Percentiles rank a stretch among this genome's conserved stretches.
Conservation (phyloP, 2,797 vertebrate species). For the Falco berigora region DNA sequence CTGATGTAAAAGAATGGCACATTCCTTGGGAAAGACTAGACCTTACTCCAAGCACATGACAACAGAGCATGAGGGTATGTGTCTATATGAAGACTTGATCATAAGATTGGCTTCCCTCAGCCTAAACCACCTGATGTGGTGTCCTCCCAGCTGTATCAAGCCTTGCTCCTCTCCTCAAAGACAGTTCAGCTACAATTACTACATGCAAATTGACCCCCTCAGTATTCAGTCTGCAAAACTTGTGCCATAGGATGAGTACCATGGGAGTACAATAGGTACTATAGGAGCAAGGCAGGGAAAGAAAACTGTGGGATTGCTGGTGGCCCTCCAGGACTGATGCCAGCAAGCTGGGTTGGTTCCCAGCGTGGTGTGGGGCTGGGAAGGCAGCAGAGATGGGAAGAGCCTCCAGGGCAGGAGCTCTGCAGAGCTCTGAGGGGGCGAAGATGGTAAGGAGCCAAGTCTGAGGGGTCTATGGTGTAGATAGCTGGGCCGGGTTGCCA, state of each 20-base stretch:
- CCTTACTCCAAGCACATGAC: neutral
- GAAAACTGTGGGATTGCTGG: neutral
- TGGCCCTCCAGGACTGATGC: neutral
- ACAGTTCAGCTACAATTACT: neutral
- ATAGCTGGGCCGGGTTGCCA: neutral
- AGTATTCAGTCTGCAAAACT: neutral
- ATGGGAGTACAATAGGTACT: neutral
- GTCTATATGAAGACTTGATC: neutral
- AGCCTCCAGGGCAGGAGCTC: neutral
- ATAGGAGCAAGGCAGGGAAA: neutral
- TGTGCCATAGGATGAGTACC: neutral
- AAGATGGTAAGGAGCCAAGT: neutral
- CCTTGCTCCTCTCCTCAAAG: neutral
- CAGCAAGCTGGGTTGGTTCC: neutral
- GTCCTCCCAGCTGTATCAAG: neutral
- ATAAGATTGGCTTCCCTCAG: neutral
- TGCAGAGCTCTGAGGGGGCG: neutral
- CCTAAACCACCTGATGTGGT: neutral
- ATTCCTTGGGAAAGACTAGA: neutral
- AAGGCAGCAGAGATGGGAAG: neutral
- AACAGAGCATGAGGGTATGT: neutral
- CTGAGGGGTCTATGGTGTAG: neutral
- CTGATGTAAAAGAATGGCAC: neutral
- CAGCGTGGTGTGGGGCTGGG: neutral
- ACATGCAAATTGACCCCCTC: rapidly evolving